Conservation (phyloP, 2,797 vertebrate genomes). For the Anguilla megastoma region DNA sequence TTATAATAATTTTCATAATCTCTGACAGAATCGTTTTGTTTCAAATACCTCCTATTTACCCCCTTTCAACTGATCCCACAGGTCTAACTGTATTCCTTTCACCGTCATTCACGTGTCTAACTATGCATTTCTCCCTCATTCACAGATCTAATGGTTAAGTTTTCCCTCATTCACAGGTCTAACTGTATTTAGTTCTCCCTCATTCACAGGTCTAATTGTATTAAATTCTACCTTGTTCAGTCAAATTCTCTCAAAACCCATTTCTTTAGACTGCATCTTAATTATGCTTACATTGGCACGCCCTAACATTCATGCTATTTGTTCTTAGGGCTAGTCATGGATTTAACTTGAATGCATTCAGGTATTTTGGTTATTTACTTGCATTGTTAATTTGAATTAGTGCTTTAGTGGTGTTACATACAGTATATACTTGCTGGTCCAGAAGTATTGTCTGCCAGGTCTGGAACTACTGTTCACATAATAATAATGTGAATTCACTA, state of each 20-base stretch:
- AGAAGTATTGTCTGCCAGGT: neutral
- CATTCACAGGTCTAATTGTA: too few relatives aligned
- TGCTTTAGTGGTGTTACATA: neutral
- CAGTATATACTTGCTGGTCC: neutral
- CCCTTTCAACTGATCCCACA: neutral
- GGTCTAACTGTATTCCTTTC: neutral
- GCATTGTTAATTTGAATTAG: neutral
- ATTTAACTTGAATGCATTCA: neutral
- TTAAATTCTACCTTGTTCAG: too few relatives aligned
- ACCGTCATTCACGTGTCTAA: too few relatives aligned
- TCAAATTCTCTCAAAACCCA: too few relatives aligned
- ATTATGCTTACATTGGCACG: too few relatives aligned
- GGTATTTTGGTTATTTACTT: neutral
- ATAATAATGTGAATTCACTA: neutral
- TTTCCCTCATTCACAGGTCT: too few relatives aligned
- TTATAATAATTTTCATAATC: constrained; percentile 26
- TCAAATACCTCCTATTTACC: constrained; percentile 25
- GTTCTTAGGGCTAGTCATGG: neutral
- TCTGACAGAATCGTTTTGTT: constrained; percentile 5
- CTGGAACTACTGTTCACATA: neutral
- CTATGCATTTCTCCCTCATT: neutral
- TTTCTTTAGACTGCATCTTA: too few relatives aligned
- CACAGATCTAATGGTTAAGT: neutral
- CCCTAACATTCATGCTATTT: neutral
- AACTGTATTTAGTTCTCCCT: too few relatives aligned